Base-by-base conservation (phyloP, 2,113 vertebrate genomes). In the Leptodactylus fuscus region DNA sequence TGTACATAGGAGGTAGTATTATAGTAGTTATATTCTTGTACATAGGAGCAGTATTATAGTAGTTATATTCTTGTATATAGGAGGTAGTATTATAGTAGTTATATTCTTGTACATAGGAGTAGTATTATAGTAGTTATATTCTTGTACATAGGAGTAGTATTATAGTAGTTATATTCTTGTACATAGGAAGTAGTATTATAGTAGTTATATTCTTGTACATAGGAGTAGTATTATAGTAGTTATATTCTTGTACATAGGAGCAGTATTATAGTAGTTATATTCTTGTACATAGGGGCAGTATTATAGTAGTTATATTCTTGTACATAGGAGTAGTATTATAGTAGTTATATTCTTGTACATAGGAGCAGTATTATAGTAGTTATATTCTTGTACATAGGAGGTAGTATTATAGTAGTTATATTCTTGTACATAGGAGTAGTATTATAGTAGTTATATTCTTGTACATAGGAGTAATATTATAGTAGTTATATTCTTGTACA, bases 121-220 rank as follows among this genome's bases (percentile, higher is more conserved):
- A 62, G 24, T 62, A 62, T 62, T 62, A 62, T 62, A 62, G n/a
- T 62, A 55, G 20, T 55, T 55, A 55, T 55, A 55, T 55, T 55
- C 51, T 55, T 55, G 46, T 55, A 55, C 20, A 55, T 55, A 55
- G 51, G 51, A n/a, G 51, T 20, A 55, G 18, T n/a, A 55, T 55
- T 55, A 55, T 55, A 55, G 51, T 55, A 55, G 51, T 55, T 55
- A 55, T 55, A 55, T 55, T 55, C 18, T 22, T 55, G 51, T 22
- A 55, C 20, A 55, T 55, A 55, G 51, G 51, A n/a, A 2, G 22
- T 22, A 55, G 53, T 55, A 55, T 22, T 55, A n/a, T n/a, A 55
- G 22, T 55, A 55, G 53, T 55, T 55, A n/a, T 55, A 55, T 55
- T 55, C 20, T 55, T 55, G 20, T 55, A 55, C 7, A 55, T 55